These are phyloP conservation scores for Brachyptera putata DNA, from an alignment of 2,888 invertebrate species.

Conservation along the genomic window DNA sequence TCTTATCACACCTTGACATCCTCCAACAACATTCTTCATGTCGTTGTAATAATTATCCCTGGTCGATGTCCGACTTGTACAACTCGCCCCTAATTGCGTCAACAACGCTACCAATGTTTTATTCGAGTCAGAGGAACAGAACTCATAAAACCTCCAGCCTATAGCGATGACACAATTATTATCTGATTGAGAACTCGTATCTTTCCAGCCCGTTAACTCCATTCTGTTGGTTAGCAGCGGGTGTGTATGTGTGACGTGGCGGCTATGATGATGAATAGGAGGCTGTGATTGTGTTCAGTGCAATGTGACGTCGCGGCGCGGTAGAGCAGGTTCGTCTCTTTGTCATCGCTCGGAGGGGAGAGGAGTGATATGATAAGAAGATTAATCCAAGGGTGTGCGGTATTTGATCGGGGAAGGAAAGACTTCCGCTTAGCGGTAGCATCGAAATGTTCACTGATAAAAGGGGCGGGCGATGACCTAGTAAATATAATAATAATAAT, in stretches of 20 bases:
- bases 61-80: neutral
- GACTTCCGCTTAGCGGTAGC: too few species aligned
- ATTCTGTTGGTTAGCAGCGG: conserved; percentile 26
- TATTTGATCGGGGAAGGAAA: neutral
- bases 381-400: conserved; percentile 14
- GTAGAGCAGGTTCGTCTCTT: too few species aligned
- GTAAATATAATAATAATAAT: too few species aligned
- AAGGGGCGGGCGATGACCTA: too few species aligned
- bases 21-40: conserved; percentile 9
- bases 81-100: too few species aligned
- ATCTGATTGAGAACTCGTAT: conserved; percentile 35
- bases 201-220: conserved; percentile 30
- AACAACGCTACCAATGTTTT: too few species aligned
- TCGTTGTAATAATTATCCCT: neutral
- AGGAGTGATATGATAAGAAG: conserved; percentile 1
- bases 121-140: too few species aligned
- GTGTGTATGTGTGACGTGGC: neutral
- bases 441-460: too few species aligned
- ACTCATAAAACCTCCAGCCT: conserved; percentile 18
- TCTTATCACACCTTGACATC: neutral
- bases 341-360: conserved; percentile 3
- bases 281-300: conserved; percentile 19
- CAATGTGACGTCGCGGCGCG: too few species aligned
- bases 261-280: conserved; percentile 29
- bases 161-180: conserved; percentile 29